phyloP scores from a whole-genome alignment of 2,797 vertebrate species.

The Semotilus atromaculatus region DNA sequence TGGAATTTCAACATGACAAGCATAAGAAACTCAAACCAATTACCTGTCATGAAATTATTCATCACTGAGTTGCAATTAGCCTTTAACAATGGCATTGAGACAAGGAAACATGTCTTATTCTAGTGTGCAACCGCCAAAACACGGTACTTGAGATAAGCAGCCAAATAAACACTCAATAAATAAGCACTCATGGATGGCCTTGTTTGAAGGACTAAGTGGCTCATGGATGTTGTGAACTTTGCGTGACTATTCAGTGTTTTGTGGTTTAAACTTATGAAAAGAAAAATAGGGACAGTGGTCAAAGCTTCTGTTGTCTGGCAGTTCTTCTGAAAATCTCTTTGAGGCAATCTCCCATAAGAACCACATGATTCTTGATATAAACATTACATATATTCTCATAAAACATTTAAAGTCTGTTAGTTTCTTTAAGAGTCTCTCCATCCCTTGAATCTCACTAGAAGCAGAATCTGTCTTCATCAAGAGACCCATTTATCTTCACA shows the following conservation, averaged over 20 bases:
- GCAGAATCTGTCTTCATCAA: constrained; percentile 1
- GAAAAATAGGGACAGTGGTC: background rate
- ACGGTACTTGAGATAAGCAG: background rate
- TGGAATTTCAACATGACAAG: background rate
- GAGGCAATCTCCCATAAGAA: background rate
- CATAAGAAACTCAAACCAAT: constrained; percentile 3
- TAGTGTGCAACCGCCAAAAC: background rate
- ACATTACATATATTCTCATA: background rate
- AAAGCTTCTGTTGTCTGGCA: background rate
- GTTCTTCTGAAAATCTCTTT: background rate
- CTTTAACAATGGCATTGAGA: background rate
- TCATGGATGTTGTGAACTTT: background rate
- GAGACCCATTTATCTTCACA: background rate
- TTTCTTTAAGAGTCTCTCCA: background rate
- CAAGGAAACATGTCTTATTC: background rate
- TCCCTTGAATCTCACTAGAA: background rate
- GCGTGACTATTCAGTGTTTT: background rate
- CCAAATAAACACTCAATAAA: background rate
- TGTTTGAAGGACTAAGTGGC: background rate
- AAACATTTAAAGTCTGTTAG: background rate
- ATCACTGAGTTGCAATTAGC: background rate
- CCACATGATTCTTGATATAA: background rate
- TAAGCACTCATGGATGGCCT: constrained; percentile 20
- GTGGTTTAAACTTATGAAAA: background rate
- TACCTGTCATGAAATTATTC: background rate